phyloP scores from a whole-genome alignment of 1,140 invertebrate species.

The Trichomalopsis sarcophagae region DNA sequence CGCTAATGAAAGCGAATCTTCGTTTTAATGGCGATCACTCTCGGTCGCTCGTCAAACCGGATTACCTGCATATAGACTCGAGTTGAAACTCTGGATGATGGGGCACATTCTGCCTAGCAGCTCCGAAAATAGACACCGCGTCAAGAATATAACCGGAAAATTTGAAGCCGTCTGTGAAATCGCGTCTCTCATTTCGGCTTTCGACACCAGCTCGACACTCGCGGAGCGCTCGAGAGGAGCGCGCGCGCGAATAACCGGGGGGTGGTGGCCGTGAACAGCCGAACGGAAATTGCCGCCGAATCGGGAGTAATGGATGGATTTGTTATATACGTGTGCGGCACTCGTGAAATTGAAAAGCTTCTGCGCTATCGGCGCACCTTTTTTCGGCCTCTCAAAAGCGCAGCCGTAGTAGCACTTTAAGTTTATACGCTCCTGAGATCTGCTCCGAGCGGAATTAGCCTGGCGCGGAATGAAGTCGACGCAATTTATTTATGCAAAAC shows the following conservation, averaged over 20 bases:
- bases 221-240: no score
- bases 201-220: not conserved
- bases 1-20: no score
- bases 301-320: slow-evolving; percentile 25
- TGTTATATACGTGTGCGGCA: not conserved
- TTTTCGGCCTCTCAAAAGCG: not conserved
- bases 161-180: not conserved
- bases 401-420: not conserved
- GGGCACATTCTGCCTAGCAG: no score
- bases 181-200: not conserved
- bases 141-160: not conserved
- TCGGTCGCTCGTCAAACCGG: no score
- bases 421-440: not conserved
- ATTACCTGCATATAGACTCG: no score
- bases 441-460: not conserved
- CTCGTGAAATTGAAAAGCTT: not conserved
- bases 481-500: slow-evolving; percentile 4
- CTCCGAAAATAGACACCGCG: not conserved
- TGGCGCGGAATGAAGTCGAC: not conserved
- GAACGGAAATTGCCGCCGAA: slow-evolving; percentile 24
- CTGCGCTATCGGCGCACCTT: not conserved
- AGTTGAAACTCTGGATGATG: no score
- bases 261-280: not conserved
- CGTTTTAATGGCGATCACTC: no score
- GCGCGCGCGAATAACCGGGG: not conserved